Evolutionary conservation across 2,113 vertebrate species (phyloP), one percentile per base, ranked within the genome.

Genomic region (Ornithorhynchus anatinus): DNA sequence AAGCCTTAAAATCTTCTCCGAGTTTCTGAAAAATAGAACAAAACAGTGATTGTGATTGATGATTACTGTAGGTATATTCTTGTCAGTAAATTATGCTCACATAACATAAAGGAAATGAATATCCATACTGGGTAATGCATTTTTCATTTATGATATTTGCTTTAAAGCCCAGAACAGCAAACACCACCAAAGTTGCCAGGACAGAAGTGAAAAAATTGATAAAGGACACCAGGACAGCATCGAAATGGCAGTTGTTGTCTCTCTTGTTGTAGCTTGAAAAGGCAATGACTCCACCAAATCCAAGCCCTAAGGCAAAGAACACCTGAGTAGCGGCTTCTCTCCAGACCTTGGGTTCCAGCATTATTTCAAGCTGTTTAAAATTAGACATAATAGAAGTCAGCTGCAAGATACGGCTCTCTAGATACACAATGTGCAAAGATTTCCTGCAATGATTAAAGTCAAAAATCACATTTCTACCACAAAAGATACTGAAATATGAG

Each of bases 211-310:
- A 96, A 92, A 99, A 99, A 80, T 99, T 99, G 91, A 99, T 96
- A 47, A 99, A 95, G 60, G 97, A 96, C 87, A 99, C 97, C 77
- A 99, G 89, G 53, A 99, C 95, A 68, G 97, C 98, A 56, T 99
- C 98, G 19, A 99, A 99, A 89, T 99, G 97, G 92, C 98, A 99
- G 93, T 99, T 98, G 95, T 98, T 99, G 92, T 98, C 94, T 75
- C 95, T 95, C 88, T 98, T 99, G 94, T 99, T 99, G 94, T 98
- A 99, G 92, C 98, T 99, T 87, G 98, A 99, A 90, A 99, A 99
- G 78, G 98, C 97, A 78, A 99, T 99, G 89, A 99, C 97, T 32
- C 98, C 98, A 44, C 98, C 98, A 66, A 99, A 99, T 79, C 98
- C 98, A 45, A 99, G 93, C 43, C 97, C 96, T 81, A 99, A 94